phyloP scores from a whole-genome alignment of 2,888 invertebrate genomes.

The Oscheius myriophilus region DNA sequence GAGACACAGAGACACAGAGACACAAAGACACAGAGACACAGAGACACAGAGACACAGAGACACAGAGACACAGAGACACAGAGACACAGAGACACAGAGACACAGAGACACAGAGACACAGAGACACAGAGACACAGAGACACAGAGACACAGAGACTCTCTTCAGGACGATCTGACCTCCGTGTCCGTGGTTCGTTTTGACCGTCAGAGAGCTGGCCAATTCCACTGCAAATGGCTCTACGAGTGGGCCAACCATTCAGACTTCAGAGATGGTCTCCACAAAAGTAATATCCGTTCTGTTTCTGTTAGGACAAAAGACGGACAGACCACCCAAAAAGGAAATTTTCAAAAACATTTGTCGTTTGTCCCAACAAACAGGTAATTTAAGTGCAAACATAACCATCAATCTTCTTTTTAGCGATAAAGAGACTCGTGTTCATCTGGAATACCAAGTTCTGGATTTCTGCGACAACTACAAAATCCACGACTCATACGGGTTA shows the following conservation, averaged over 20 bases:
- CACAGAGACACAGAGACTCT: neutral
- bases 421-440: neutral
- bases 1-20: neutral
- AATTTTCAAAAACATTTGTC: neutral
- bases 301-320: neutral
- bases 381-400: neutral
- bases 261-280: no score
- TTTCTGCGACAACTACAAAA: neutral
- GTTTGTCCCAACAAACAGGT: neutral
- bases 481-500: neutral
- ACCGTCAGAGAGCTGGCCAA: neutral
- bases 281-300: neutral
- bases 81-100: neutral
- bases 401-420: neutral
- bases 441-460: conserved; percentile 6
- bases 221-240: neutral
- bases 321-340: neutral
- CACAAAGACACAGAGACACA: no score
- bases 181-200: neutral
- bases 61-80: neutral
- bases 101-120: neutral
- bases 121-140: neutral
- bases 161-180: neutral
- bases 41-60: neutral
- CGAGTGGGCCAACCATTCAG: no score